A percentile compares a stretch with the other conserved stretches of the same genome.
phyloP scores from a whole-genome alignment of 1,140 invertebrate genomes.

The Caerostris extrusa region DNA sequence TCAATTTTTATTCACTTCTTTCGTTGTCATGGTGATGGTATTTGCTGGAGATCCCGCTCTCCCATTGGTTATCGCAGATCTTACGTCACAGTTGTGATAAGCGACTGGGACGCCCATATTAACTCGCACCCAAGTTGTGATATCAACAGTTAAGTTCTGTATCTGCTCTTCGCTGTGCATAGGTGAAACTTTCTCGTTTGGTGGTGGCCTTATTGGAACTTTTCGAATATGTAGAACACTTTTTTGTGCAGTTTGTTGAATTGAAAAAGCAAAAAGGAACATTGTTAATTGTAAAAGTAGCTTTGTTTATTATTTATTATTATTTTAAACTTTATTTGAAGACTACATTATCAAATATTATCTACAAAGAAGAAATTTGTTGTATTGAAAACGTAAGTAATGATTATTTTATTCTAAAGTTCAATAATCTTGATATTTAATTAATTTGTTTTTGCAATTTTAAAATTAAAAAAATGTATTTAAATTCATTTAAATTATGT shows the following conservation, averaged over 20 bases:
- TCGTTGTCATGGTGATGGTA: constrained; percentile 24
- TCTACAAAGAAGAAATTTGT: too few relatives aligned
- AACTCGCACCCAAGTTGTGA: background rate
- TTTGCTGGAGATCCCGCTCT: background rate
- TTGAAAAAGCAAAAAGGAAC: too few relatives aligned
- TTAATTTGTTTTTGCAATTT: too few relatives aligned
- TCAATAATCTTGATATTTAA: too few relatives aligned
- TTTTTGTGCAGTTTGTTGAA: background rate
- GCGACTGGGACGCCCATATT: constrained; percentile 33
- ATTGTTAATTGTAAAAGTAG: too few relatives aligned
- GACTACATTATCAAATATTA: too few relatives aligned
- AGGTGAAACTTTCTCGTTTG: background rate
- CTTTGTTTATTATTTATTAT: too few relatives aligned
- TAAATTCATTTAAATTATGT: too few relatives aligned
- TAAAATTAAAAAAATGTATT: too few relatives aligned
- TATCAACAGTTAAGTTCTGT: constrained; percentile 28
- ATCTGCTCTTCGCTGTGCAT: background rate
- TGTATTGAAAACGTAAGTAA: too few relatives aligned
- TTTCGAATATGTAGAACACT: background rate
- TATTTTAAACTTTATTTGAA: too few relatives aligned
- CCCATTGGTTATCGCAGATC: background rate
- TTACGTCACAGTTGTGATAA: constrained; percentile 7
- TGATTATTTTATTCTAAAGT: too few relatives aligned
- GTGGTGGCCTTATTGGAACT: background rate
- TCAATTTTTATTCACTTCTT: constrained; percentile 25